phyloP scores from a whole-genome alignment of 2,113 vertebrate genomes.

The Tylochromis polylepis region DNA sequence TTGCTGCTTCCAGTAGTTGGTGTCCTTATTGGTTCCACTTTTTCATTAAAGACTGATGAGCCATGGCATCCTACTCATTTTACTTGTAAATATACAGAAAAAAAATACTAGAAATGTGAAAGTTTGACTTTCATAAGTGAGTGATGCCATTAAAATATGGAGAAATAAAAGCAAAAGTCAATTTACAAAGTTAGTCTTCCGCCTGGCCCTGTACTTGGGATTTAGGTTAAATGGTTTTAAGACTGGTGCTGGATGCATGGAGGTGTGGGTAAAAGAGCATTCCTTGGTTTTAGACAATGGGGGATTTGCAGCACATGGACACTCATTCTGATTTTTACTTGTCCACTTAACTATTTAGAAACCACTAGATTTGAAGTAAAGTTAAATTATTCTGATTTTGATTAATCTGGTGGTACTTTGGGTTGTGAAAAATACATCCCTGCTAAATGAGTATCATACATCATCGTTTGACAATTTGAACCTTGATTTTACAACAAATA shows the following conservation, averaged over 20 bases:
- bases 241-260: slow-evolving; percentile 23
- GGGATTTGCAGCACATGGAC: slow-evolving; percentile 7
- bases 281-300: slow-evolving; percentile 16
- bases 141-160: slow-evolving; percentile 23
- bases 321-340: slow-evolving; percentile 10
- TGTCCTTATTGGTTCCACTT: neutral
- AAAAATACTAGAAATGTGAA: slow-evolving; percentile 34
- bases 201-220: neutral
- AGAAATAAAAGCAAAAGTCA: neutral
- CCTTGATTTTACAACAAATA: slow-evolving; percentile 2
- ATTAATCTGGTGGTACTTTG: neutral
- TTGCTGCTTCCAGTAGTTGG: slow-evolving; percentile 9
- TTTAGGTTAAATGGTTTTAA: neutral
- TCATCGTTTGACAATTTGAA: neutral
- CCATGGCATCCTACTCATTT: slow-evolving; percentile 34
- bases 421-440: neutral
- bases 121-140: slow-evolving; percentile 52
- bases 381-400: neutral
- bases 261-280: slow-evolving; percentile 19
- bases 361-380: too few relatives aligned
- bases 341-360: neutral
- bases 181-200: slow-evolving; percentile 24
- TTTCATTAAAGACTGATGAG: slow-evolving; percentile 3
- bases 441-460: neutral
- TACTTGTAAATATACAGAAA: slow-evolving; percentile 54